Conservation (phyloP, 2,888 invertebrate species). For the Hylaea fasciaria region DNA sequence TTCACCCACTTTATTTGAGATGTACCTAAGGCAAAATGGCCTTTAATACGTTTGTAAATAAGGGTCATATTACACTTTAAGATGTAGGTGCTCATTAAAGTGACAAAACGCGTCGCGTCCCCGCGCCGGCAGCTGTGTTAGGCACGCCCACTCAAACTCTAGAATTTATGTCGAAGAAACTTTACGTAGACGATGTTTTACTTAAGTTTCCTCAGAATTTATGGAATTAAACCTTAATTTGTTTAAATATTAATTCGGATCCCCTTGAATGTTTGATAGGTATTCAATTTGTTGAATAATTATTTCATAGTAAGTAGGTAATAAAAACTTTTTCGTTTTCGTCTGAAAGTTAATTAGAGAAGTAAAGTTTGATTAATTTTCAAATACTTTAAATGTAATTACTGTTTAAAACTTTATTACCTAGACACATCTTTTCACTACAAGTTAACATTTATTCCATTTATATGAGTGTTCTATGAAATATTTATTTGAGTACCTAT, state of each 20-base stretch:
- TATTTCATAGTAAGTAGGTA: too few relatives aligned
- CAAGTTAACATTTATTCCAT: too few relatives aligned
- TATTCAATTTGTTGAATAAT: too few relatives aligned
- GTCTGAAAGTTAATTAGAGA: too few relatives aligned
- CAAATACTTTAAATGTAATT: too few relatives aligned
- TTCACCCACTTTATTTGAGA: constrained; percentile 26
- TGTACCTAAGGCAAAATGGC: constrained; percentile 36
- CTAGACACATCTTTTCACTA: too few relatives aligned
- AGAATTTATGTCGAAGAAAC: constrained; percentile 35
- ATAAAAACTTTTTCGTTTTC: too few relatives aligned
- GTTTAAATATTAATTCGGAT: not conserved
- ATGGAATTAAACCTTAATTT: constrained; percentile 13
- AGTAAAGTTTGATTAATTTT: too few relatives aligned
- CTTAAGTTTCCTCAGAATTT: constrained; percentile 27
- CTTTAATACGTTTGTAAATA: constrained; percentile 50
- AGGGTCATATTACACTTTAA: constrained; percentile 48
- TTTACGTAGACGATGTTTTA: constrained; percentile 24
- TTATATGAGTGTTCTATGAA: too few relatives aligned
- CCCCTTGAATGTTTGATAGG: too few relatives aligned
- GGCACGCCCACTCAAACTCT: constrained; percentile 57
- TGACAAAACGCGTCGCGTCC: constrained; percentile 51
- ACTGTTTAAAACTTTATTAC: too few relatives aligned
- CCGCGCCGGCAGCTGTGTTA: constrained; percentile 47
- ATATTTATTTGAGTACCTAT: too few relatives aligned
- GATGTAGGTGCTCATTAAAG: constrained; percentile 59